Evolutionary conservation across 2,113 vertebrate species (phyloP), one percentile per base, ranked within the genome.

Genomic region (Xyliphius kryptos): DNA sequence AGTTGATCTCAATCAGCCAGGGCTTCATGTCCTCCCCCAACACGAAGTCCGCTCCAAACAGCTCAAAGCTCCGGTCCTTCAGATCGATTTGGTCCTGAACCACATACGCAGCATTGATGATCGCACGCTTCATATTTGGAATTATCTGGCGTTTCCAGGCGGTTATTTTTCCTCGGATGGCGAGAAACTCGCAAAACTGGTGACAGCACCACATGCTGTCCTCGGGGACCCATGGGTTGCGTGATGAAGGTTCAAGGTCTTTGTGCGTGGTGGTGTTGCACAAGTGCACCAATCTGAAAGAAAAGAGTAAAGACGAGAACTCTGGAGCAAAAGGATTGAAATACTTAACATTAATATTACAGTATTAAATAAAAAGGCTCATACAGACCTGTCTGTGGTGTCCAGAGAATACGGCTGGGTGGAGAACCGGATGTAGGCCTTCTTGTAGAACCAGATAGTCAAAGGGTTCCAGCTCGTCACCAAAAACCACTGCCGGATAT

Each of bases 241-340:
- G 88, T 68, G 26, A 10, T 0, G 86, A 88, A 1, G 80, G 85
- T 69, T 81, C 78, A 62, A 80, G 84, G 66, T 81, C 81, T 72
- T 81, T 91, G 84, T 97, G 94, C 71, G 97, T 86, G 68, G 94
- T 90, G 69, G 93, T 93, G 61, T 96, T 97, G 78, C 92, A 96
- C 53, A 97, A 82, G 69, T 97, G 94, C 60, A 91, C 84, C 0
- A 91, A 88, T 3, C 94, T 95, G 75, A 1, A 64, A 69, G 5
- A 41, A 20, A 47, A 58, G 2, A 2, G 38, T 41, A 5, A 10
- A 26, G 9, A 2, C 3, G 40, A 3, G 2, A 32, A 6, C 7
- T 32, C 26, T 32, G 26, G 7, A 32, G 26, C 4, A n/a, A 32
- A 32, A 32, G 26, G 26, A 5, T 32, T 32, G 4, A 32, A 32